Evolutionary conservation across 2,113 vertebrate species (phyloP), one percentile per base, ranked within the genome.

Genomic region (Mormyrus iriodes): DNA sequence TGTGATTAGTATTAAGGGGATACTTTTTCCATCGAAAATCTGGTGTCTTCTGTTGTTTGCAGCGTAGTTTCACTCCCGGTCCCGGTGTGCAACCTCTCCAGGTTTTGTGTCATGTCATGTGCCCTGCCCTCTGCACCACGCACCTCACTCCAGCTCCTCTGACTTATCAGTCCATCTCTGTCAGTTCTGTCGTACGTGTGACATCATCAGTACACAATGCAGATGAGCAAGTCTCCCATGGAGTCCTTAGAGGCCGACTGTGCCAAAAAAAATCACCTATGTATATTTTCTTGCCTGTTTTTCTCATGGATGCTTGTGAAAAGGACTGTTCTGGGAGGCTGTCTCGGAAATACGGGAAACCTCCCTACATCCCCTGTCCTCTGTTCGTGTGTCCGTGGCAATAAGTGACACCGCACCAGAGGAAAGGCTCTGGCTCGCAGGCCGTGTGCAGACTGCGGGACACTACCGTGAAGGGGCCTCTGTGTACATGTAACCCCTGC

Each of bases 361-460:
- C 24, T 21, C 31, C 39, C n/a, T 2, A 3, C 12, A 21, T 82
- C 88, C 49, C 35, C 27, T 21, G 13, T 55, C 76, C 48, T 73
- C 87, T 31, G 83, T 58, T 90, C 90, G 90, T 93, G 92, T 93
- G 90, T 92, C 92, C 93, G 94, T 95, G 94, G 94, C 93, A 94
- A 93, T 92, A 94, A 76, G 12, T 92, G 92, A 91, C 90, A 92
- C 89, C 82, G 91, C 85, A 65, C 91, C 92, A 92, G 90, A 90
- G 88, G 86, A 13, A 0, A 55, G 92, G 91, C 89, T 85, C 90
- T 89, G 92, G 91, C 89, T 92, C 92, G 1, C 27, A 44, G 94
- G 92, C 94, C 87, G 92, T 94, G 93, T 95, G 93, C 90, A 94
- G 93, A 93, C 93, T 95, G 94, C 95, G 93, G 94, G 94, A 94